Base-by-base conservation (phyloP, 2,113 vertebrate genomes). In the Sylvietta virens region DNA sequence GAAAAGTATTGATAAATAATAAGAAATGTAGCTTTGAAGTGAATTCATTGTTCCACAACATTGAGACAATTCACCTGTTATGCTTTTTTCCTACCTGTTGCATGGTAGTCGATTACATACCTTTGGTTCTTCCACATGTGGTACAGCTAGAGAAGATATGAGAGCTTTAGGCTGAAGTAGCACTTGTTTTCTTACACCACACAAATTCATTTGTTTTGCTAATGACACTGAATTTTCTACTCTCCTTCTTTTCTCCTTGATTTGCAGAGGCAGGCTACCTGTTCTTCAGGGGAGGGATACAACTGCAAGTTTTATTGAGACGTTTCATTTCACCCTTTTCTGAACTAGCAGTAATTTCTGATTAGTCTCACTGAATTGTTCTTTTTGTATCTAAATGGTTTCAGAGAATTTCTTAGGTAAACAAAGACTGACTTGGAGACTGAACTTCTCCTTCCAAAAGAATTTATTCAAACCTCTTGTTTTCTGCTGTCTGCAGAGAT, bases 61-160 rank as follows among this genome's bases (percentile, higher is more conserved):
- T 51, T 37, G 37, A 44, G 44, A 28, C 18, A 57, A 81, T 72
- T 81, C 31, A 50, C 22, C 15, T 57, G 15, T 58, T 65, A 44
- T 15, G 37, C 37, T 22, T 81, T 65, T 73, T 65, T 65, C 39
- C 44, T 44, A 16, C 27, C 26, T 72, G 18, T 80, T 72, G 8
- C 1, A 0, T 50, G 27, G 27, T 23, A 57, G 15, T 50, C 0
- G 0, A 28, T 72, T 64, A 11, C 27, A 13, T 42, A 42, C 10
- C 26, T 64, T 57, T 57, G n/a, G 11, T 81, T 72, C 67, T 72
- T 81, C 44, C 27, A 42, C 12, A 7, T 57, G 33, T 42, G 44
- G 24, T 57, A 44, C 11, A 37, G 18, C 27, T 37, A 28, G 22
- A 31, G 35, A 65, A 57, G 58, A 50, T 50, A 23, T 0, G 3